Conservation (phyloP, 2,888 invertebrate genomes). For the Cataglyphis cursor region DNA sequence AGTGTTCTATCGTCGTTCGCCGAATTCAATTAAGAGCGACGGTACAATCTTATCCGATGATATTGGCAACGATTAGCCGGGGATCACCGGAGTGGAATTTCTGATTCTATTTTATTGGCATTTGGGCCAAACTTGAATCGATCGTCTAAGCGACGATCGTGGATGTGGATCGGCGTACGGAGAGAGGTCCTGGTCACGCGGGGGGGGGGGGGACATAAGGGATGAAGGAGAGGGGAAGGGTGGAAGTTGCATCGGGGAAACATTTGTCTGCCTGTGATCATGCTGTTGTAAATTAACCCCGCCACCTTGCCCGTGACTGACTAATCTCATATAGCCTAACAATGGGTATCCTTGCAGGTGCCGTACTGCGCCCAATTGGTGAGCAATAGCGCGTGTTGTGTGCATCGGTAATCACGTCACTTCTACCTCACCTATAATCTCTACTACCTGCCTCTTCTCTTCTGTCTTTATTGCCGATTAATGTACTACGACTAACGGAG, state of each 20-base stretch:
- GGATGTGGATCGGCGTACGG: slow-evolving; percentile 29
- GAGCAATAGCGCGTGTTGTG: slow-evolving; percentile 98
- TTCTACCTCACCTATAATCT: slow-evolving; percentile 89
- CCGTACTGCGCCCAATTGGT: slow-evolving; percentile 97
- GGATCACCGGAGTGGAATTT: slow-evolving; percentile 19
- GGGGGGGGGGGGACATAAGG: neutral
- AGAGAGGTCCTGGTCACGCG: slow-evolving; percentile 38
- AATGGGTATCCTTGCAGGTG: slow-evolving; percentile 90
- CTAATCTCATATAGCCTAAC: slow-evolving; percentile 84
- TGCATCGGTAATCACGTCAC: slow-evolving; percentile 97
- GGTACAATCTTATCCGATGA: slow-evolving; percentile 24
- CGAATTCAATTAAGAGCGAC: slow-evolving; percentile 19
- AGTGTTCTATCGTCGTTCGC: neutral
- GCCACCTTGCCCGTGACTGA: slow-evolving; percentile 78
- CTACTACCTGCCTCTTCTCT: slow-evolving; percentile 77
- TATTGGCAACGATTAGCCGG: slow-evolving; percentile 28
- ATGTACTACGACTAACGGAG: slow-evolving; percentile 58
- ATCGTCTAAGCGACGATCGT: slow-evolving; percentile 39
- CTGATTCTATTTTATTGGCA: slow-evolving; percentile 31
- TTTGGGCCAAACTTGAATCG: slow-evolving; percentile 1
- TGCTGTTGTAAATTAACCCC: slow-evolving; percentile 76
- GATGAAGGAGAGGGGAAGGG: slow-evolving; percentile 11
- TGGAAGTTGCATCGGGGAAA: slow-evolving; percentile 10
- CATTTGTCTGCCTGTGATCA: slow-evolving; percentile 56
- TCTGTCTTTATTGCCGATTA: slow-evolving; percentile 65